Percentiles rank a stretch among this genome's conserved stretches.
Evolutionary conservation across 2,888 invertebrate genomes (phyloP).

Genomic region (Lycia hirtaria): DNA sequence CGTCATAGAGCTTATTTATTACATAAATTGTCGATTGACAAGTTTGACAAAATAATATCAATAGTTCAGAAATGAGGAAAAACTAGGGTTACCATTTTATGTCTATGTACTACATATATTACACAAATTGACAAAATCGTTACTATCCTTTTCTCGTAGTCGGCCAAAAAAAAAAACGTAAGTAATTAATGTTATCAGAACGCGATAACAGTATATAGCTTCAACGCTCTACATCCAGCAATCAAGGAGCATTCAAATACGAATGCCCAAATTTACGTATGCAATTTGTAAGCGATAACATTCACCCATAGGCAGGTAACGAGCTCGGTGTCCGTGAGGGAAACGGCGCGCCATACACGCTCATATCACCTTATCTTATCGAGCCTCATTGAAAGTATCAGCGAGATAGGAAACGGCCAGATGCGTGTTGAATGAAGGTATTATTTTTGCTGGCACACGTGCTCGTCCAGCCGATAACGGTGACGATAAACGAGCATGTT

Average conservation of each 20-base stretch:
- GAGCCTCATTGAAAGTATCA: conserved; percentile 38
- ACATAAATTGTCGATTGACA: too few relatives aligned
- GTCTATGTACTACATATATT: too few relatives aligned
- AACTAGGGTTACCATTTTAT: too few relatives aligned
- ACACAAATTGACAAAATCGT: too few relatives aligned
- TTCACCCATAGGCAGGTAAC: conserved; percentile 3
- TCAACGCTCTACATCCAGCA: conserved; percentile 2
- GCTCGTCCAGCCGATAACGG: conserved; percentile 65
- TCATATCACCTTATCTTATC: conserved; percentile 52
- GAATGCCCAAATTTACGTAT: conserved; percentile 6
- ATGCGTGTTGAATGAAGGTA: conserved; percentile 67
- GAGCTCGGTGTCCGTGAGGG: conserved; percentile 3
- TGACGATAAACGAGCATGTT: conserved; percentile 65
- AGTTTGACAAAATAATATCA: too few relatives aligned
- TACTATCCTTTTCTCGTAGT: too few relatives aligned
- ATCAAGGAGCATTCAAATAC: conserved; percentile 12
- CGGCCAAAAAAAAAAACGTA: too few relatives aligned
- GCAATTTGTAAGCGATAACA: conserved; percentile 7
- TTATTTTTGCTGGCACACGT: conserved; percentile 58
- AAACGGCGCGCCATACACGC: conserved; percentile 31
- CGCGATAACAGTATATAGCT: conserved; percentile 15
- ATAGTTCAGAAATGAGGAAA: too few relatives aligned
- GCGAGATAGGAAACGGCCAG: conserved; percentile 43
- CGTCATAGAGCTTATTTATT: too few relatives aligned
- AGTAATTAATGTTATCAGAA: conserved; percentile 6